Evolutionary conservation across 2,797 vertebrate genomes (phyloP).

Genomic region (Orestias chungarensis): DNA sequence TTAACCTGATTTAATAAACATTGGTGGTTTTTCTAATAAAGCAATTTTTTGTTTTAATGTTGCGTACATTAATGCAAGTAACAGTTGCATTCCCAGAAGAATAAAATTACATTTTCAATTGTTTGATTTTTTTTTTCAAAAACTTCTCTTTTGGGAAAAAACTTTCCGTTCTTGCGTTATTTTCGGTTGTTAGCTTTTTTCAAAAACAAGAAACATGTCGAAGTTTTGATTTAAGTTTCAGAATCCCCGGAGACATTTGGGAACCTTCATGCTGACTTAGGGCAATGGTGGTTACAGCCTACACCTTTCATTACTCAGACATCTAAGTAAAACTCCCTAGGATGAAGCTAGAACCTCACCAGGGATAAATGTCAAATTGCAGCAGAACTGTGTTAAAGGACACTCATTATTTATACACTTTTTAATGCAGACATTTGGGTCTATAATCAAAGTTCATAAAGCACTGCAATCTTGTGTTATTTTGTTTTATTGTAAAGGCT

Average conservation of each 20-base stretch:
- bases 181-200: too few relatives aligned
- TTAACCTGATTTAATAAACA: too few relatives aligned
- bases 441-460: background rate
- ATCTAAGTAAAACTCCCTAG: background rate
- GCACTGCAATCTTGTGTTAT: background rate
- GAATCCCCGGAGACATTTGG: background rate
- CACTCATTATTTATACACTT: background rate
- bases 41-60: too few relatives aligned
- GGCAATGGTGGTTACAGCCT: background rate
- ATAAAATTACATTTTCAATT: too few relatives aligned
- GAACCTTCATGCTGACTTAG: background rate
- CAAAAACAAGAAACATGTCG: background rate
- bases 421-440: background rate
- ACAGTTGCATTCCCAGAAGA: too few relatives aligned
- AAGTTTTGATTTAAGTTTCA: background rate
- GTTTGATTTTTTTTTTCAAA: background rate
- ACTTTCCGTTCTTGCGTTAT: too few relatives aligned
- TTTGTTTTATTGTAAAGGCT: background rate
- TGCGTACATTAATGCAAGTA: too few relatives aligned
- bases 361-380: background rate
- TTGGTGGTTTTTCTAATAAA: too few relatives aligned
- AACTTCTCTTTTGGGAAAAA: background rate
- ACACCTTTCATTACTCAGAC: background rate
- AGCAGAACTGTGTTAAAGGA: background rate
- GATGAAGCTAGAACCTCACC: background rate